A percentile compares a stretch with the other conserved stretches of the same genome.
Conservation (phyloP, 2,113 vertebrate species). For the Plotosus lineatus region DNA sequence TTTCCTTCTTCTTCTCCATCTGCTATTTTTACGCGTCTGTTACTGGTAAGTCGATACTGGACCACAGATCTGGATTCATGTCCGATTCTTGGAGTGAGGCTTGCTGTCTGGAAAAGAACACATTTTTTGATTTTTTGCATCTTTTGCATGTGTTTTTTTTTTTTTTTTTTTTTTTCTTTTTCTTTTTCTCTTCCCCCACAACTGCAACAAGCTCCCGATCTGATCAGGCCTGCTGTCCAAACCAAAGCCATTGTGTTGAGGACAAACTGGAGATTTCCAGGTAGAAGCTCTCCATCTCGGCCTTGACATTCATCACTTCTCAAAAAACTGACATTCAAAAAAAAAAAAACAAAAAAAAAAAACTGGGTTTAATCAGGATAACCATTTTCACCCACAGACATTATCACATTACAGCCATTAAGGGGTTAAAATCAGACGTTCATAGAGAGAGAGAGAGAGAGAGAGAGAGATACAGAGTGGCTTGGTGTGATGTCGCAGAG, state of each 20-base stretch:
- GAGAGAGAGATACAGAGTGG: constrained; percentile 20
- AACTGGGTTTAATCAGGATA: neutral
- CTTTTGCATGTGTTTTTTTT: constrained; percentile 43
- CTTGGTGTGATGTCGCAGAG: constrained; percentile 25
- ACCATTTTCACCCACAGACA: neutral
- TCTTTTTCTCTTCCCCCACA: no score
- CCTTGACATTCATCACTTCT: constrained; percentile 22
- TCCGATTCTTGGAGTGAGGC: constrained; percentile 37
- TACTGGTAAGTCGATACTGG: constrained; percentile 45
- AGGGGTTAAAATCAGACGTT: no score
- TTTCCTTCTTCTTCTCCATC: constrained; percentile 22
- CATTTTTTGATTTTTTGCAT: constrained; percentile 33
- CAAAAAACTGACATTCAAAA: neutral
- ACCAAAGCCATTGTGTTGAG: constrained; percentile 58
- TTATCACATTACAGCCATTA: neutral
- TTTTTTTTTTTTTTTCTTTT: no score
- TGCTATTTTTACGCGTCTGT: constrained; percentile 30
- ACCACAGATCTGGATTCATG: constrained; percentile 51
- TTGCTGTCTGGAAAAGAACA: constrained; percentile 26
- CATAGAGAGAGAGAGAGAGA: no score
- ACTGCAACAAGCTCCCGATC: constrained; percentile 60
- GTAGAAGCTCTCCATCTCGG: constrained; percentile 59
- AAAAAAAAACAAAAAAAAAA: neutral
- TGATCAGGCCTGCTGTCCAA: constrained; percentile 56
- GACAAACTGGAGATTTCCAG: constrained; percentile 62